phyloP scores from a whole-genome alignment of 2,113 vertebrate species.

The Guaruba guarouba region DNA sequence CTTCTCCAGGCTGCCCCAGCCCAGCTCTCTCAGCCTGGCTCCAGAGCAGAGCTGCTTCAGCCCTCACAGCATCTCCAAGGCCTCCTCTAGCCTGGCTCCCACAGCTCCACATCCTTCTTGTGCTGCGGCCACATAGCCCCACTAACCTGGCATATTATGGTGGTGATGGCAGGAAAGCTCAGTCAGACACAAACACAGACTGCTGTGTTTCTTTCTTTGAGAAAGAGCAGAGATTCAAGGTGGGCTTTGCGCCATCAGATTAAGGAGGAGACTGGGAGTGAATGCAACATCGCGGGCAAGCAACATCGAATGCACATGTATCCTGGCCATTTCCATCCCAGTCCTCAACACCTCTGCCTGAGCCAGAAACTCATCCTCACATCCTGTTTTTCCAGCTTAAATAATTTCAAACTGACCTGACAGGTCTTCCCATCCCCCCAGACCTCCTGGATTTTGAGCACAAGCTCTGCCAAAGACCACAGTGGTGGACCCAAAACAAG shows the following conservation, averaged over 20 bases:
- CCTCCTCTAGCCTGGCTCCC: background rate
- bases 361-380: background rate
- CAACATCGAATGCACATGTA: accelerated
- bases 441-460: background rate
- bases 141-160: accelerated
- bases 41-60: background rate
- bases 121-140: background rate
- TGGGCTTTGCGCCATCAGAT: background rate
- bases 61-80: background rate
- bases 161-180: background rate
- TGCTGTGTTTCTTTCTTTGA: background rate
- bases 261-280: background rate
- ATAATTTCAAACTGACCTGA: background rate
- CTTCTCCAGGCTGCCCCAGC: background rate
- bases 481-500: background rate
- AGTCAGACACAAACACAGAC: background rate
- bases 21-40: background rate
- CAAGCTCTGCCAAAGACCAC: background rate
- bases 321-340: too few relatives aligned
- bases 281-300: background rate
- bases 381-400: background rate
- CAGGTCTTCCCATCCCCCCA: background rate
- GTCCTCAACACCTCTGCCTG: background rate
- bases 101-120: background rate
- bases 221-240: background rate